These are phyloP conservation scores for Ecdyonurus torrentis DNA, from an alignment of 2,888 invertebrate species.

Conservation along the genomic window DNA sequence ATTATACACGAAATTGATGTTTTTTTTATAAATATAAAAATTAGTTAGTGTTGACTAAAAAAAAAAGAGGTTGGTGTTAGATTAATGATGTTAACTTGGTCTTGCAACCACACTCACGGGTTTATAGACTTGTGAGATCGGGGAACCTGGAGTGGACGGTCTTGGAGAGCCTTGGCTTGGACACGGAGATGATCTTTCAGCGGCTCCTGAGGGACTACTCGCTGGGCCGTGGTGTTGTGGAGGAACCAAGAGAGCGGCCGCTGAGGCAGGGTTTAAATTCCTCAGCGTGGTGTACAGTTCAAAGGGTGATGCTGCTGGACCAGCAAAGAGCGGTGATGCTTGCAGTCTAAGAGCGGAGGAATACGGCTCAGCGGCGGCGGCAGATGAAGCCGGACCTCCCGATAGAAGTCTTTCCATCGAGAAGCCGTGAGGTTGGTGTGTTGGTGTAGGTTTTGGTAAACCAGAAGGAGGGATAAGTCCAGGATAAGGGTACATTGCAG, in stretches of 20 bases:
- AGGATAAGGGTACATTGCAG: constrained; percentile 14
- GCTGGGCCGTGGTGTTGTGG: neutral
- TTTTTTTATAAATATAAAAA: too few relatives aligned
- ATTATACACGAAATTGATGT: too few relatives aligned
- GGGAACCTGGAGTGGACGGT: constrained; percentile 5
- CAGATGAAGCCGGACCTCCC: constrained; percentile 16
- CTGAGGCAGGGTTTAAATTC: constrained; percentile 24
- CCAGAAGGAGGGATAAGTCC: constrained; percentile 8
- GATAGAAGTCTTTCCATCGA: constrained; percentile 28
- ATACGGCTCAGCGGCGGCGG: constrained; percentile 14
- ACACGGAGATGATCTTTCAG: neutral
- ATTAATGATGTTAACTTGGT: constrained; percentile 4
- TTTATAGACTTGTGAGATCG: constrained; percentile 3
- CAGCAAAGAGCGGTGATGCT: neutral
- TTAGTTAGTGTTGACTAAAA: too few relatives aligned
- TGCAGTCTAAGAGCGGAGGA: neutral
- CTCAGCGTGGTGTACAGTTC: constrained; percentile 32
- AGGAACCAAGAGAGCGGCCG: constrained; percentile 3
- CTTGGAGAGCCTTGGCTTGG: constrained; percentile 2
- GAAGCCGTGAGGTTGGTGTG: constrained; percentile 21
- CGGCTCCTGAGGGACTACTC: neutral
- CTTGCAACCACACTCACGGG: constrained; percentile 10
- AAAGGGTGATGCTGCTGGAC: constrained; percentile 21
- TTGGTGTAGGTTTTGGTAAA: constrained; percentile 27
- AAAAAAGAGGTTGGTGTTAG: too few relatives aligned